A percentile compares a stretch with the other conserved stretches of the same genome.
Evolutionary conservation across 2,797 vertebrate species (phyloP).

Genomic region (Neostethus bicornis): DNA sequence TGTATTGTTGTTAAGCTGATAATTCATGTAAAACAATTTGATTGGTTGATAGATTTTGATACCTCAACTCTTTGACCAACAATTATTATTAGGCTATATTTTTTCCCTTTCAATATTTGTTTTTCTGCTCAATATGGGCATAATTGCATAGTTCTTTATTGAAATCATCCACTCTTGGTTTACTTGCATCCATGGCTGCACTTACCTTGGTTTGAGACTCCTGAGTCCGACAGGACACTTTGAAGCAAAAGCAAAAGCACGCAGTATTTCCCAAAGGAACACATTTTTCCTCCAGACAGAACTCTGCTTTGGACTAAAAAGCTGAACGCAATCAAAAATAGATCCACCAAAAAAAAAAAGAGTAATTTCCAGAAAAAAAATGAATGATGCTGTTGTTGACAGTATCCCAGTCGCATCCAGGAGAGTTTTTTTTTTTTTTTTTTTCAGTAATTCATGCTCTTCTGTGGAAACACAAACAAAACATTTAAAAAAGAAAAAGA

Average conservation of each 20-base stretch:
- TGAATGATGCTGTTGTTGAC: conserved; percentile 27
- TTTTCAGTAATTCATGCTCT: conserved; percentile 26
- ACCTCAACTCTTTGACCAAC: neutral
- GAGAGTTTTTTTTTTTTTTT: conserved; percentile 21
- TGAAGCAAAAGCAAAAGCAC: conserved; percentile 73
- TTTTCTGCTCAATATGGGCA: neutral
- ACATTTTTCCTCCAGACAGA: conserved; percentile 73
- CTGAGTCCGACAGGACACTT: conserved; percentile 75
- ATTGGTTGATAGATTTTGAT: neutral
- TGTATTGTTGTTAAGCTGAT: no score
- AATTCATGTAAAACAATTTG: no score
- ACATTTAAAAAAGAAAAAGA: neutral
- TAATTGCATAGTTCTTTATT: neutral
- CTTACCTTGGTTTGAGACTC: conserved; percentile 82
- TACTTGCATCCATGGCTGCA: conserved; percentile 1
- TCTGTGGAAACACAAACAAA: conserved; percentile 28
- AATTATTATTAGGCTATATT: no score
- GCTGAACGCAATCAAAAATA: conserved; percentile 35
- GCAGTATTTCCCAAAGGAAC: conserved; percentile 70
- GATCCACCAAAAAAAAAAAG: conserved; percentile 40
- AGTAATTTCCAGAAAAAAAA: no score
- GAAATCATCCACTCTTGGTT: conserved; percentile 3
- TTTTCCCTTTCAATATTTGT: no score
- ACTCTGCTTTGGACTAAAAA: conserved; percentile 53
- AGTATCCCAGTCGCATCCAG: conserved; percentile 47